Evolutionary conservation across 1,140 invertebrate species (phyloP).

Genomic region (Cydia fagiglandana): DNA sequence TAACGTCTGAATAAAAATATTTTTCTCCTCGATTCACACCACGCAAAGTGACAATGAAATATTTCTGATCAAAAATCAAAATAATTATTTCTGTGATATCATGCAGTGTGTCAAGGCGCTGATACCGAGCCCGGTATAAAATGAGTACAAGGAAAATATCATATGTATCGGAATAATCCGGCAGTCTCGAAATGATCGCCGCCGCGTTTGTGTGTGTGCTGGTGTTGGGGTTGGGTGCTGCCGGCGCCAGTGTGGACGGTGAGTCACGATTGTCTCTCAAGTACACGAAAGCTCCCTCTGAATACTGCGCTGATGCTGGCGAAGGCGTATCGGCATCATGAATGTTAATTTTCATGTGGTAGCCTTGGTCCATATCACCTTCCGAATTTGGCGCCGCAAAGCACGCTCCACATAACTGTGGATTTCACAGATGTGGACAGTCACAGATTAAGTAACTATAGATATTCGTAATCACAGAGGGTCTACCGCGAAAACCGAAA

Average conservation of each 20-base stretch:
- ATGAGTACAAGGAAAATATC: constrained; percentile 18
- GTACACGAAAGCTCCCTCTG: background rate
- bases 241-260: background rate
- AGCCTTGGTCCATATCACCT: too few species aligned
- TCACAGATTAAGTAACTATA: too few species aligned
- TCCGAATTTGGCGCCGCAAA: too few species aligned
- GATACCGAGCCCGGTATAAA: background rate
- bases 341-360: too few species aligned
- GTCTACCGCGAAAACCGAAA: too few species aligned
- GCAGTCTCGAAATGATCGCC: constrained; percentile 10
- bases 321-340: too few species aligned
- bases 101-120: constrained; percentile 5
- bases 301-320: background rate
- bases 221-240: background rate
- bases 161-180: constrained; percentile 16
- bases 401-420: too few species aligned
- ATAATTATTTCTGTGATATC: background rate
- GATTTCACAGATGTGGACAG: too few species aligned
- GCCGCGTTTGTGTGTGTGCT: background rate
- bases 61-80: constrained; percentile 1
- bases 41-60: background rate
- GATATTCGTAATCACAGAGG: too few species aligned
- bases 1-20: too few species aligned
- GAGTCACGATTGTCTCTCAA: background rate
- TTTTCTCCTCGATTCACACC: background rate